A percentile compares a stretch with the other conserved stretches of the same genome.
Conservation (phyloP, 2,113 vertebrate genomes). For the Campylomormyrus numenius region DNA sequence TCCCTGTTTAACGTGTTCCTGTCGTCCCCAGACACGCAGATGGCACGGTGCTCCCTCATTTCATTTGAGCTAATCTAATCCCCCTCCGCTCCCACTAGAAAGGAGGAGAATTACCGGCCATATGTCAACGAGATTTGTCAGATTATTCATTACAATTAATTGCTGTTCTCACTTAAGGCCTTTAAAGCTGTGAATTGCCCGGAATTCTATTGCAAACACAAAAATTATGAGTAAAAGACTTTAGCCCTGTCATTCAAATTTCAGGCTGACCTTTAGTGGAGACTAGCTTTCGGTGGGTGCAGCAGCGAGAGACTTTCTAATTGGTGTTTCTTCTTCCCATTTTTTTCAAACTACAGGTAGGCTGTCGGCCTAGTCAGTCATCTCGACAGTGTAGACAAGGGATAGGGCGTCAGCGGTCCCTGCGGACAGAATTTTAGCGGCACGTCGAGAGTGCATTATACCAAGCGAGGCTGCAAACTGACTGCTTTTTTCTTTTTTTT, state of each 20-base stretch:
- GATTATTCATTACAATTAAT: slow-evolving; percentile 99
- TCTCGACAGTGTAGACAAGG: slow-evolving; percentile 61
- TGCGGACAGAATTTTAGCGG: slow-evolving; percentile 64
- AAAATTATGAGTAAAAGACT: slow-evolving; percentile 99
- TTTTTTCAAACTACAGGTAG: slow-evolving; percentile 72
- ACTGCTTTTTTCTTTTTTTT: background rate
- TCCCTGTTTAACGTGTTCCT: slow-evolving; percentile 78
- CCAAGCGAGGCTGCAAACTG: background rate
- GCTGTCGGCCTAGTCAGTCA: slow-evolving; percentile 69
- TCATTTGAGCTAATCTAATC: slow-evolving; percentile 99
- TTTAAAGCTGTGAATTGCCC: slow-evolving; percentile 99
- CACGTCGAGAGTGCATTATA: slow-evolving; percentile 58
- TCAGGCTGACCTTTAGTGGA: slow-evolving; percentile 99
- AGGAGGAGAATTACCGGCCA: slow-evolving; percentile 99
- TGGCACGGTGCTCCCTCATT: slow-evolving; percentile 96
- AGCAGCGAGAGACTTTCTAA: slow-evolving; percentile 95
- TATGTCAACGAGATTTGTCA: slow-evolving; percentile 99
- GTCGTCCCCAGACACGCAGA: slow-evolving; percentile 91
- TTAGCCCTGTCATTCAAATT: slow-evolving; percentile 99
- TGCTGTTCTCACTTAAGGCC: slow-evolving; percentile 99
- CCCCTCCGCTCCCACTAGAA: slow-evolving; percentile 98
- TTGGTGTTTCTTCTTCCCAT: slow-evolving; percentile 81
- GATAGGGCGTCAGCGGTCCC: slow-evolving; percentile 51
- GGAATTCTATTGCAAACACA: slow-evolving; percentile 99
- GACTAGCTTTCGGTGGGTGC: slow-evolving; percentile 94